Percentiles rank a stretch among this genome's conserved stretches.
Conservation (phyloP, 2,113 vertebrate species). For the Atractosteus spatula region DNA sequence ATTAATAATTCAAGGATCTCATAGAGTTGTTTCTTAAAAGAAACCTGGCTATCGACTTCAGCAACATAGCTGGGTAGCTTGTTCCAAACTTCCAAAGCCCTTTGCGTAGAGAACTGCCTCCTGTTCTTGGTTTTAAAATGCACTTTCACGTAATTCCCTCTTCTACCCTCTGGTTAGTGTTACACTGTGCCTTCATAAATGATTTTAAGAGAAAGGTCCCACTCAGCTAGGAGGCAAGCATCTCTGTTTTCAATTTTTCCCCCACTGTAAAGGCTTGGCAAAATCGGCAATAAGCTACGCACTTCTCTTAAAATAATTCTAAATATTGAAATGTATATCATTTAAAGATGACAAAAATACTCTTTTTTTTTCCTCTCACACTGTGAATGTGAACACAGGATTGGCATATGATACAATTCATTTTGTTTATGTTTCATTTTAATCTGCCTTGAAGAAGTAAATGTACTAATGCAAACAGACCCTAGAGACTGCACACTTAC, state of each 20-base stretch:
- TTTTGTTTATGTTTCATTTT: neutral
- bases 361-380: neutral
- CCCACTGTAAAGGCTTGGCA: neutral
- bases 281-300: neutral
- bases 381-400: neutral
- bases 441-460: neutral
- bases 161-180: constrained; percentile 20
- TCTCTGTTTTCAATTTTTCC: constrained; percentile 3
- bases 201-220: neutral
- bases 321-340: too few relatives aligned
- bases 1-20: too few relatives aligned
- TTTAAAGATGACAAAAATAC: too few relatives aligned
- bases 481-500: constrained; percentile 1
- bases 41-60: neutral
- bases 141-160: constrained; percentile 7
- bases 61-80: neutral
- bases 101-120: constrained; percentile 12
- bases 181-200: neutral
- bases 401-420: too few relatives aligned
- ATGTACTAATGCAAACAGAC: neutral
- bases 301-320: too few relatives aligned
- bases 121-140: too few relatives aligned
- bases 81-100: constrained; percentile 1
- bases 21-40: too few relatives aligned
- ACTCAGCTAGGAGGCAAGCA: constrained; percentile 10